Evolutionary conservation across 2,113 vertebrate genomes (phyloP), one percentile per base, ranked within the genome.

Genomic region (Calyptomena viridis): DNA sequence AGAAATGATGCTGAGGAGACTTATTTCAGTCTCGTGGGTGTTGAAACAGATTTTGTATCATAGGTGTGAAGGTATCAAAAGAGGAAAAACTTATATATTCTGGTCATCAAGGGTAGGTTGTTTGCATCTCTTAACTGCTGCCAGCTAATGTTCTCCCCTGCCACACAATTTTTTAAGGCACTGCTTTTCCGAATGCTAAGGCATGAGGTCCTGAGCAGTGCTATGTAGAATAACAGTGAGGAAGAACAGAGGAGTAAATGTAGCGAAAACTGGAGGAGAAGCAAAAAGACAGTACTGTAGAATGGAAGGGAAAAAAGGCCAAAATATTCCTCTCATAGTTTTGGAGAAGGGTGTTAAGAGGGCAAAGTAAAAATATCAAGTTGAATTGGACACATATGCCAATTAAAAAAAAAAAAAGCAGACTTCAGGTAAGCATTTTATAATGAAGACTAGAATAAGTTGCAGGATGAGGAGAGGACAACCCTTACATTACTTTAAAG

Each of bases 11-110:
- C 23, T 17, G 19, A 60, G 90, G 46, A 77, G 17, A 12, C 20
- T 90, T 35, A 3, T 92, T 69, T 40, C 22, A 35, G 28, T 69
- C 53, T 83, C 28, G 12, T 33, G 18, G 46, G 22, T 85, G 20
- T 90, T 59, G 62, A 73, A 91, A 35, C 3, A 37, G 49, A 50
- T 88, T 77, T 62, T 56, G 8, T 71, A 14, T 77, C 24, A 14
- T 5, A 72, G 35, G 12, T 63, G 4, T 68, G 58, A 71, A 84
- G 21, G 27, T 39, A 39, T 67, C 44, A 68, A 56, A 87, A 89
- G 31, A 62, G 33, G 14, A 35, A 84, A 63, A 66, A 17, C 25
- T 37, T 30, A 8, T 0, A 0, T 87, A 7, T 55, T 40, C 58
- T 59, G 39, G 31, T 86, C 49, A 56, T 49, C 35, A 47, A 63